These are phyloP conservation scores for Uropsilus gracilis DNA, from an alignment of 2,113 vertebrate genomes.

Conservation along the genomic window DNA sequence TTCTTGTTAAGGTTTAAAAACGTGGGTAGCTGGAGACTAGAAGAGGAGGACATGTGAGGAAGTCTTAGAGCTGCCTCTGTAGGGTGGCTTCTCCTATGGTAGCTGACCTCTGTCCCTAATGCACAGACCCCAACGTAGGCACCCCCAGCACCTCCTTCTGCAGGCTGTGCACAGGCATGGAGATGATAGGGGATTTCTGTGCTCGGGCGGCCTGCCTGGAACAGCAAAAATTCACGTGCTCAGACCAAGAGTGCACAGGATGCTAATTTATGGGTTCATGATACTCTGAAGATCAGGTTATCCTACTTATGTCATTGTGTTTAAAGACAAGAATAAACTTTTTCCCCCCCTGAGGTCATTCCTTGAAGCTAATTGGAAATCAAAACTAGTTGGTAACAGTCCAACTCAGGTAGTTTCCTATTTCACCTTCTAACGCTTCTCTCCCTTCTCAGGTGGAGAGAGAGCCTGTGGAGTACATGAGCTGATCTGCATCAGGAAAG, in stretches of 20 bases:
- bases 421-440: slow-evolving; percentile 70
- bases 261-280: neutral
- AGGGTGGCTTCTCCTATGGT: too few species aligned
- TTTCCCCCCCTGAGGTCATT: too few species aligned
- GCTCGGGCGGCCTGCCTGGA: neutral
- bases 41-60: too few species aligned
- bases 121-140: too few species aligned
- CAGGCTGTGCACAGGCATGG: too few species aligned
- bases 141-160: too few species aligned
- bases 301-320: neutral
- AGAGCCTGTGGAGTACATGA: slow-evolving; percentile 98
- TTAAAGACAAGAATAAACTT: slow-evolving; percentile 41
- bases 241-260: neutral
- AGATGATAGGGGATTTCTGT: neutral
- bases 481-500: slow-evolving; percentile 98
- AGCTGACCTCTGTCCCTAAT: too few species aligned
- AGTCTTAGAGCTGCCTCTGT: too few species aligned
- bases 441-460: slow-evolving; percentile 94
- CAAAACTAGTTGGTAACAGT: too few species aligned
- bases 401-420: slow-evolving; percentile 27
- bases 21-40: neutral
- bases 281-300: neutral
- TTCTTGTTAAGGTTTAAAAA: neutral
- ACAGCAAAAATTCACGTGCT: neutral
- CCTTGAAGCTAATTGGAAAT: too few species aligned